Conservation (phyloP, 1,140 invertebrate genomes). For the Ceratosolen fusciceps region DNA sequence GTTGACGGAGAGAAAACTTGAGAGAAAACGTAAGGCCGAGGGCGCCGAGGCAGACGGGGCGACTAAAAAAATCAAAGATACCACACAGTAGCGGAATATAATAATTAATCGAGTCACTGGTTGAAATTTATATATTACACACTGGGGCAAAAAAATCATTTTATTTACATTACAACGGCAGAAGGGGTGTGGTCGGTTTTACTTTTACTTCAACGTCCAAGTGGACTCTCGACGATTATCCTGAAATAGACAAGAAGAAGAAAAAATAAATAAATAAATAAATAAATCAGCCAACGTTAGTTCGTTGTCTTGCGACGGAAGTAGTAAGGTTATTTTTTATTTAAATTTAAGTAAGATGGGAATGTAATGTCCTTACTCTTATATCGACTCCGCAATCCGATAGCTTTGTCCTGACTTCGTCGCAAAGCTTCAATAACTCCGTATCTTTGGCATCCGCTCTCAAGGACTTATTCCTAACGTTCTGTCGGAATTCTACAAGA, state of each 20-base stretch:
- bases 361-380: slow-evolving; percentile 58
- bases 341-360: not conserved
- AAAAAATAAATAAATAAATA: not conserved
- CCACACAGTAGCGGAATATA: slow-evolving; percentile 34
- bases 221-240: slow-evolving; percentile 36
- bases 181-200: slow-evolving; percentile 22
- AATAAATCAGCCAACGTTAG: too few species aligned
- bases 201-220: slow-evolving; percentile 42
- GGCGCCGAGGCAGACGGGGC: slow-evolving; percentile 52
- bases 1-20: slow-evolving; percentile 77
- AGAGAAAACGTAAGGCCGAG: slow-evolving; percentile 70
- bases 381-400: slow-evolving; percentile 76
- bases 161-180: slow-evolving; percentile 30
- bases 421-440: slow-evolving; percentile 79
- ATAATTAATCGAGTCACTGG: slow-evolving; percentile 42
- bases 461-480: slow-evolving; percentile 73
- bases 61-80: slow-evolving; percentile 56
- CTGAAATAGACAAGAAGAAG: slow-evolving; percentile 39
- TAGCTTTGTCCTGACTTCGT: slow-evolving; percentile 78
- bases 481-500: slow-evolving; percentile 75
- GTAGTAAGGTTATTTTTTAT: not conserved
- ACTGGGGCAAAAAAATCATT: slow-evolving; percentile 41
- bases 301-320: not conserved
- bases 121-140: slow-evolving; percentile 36
- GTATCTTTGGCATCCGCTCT: slow-evolving; percentile 71